Evolutionary conservation across 1,140 invertebrate genomes (phyloP).

Genomic region (Stegodyphus mimosarum): DNA sequence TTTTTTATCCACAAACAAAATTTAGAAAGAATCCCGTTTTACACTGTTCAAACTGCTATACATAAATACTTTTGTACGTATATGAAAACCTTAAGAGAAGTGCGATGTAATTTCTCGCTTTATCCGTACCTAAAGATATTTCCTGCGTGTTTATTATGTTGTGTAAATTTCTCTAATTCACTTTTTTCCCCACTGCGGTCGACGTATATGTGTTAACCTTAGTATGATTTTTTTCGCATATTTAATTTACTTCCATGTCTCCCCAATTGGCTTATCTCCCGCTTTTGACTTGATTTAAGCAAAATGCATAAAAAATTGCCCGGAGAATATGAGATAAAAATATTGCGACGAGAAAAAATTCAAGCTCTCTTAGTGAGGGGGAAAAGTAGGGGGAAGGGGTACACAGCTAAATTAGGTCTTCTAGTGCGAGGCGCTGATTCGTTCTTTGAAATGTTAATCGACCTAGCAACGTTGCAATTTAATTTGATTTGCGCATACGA

Average conservation of each 20-base stretch:
- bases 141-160: too few relatives aligned
- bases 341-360: not conserved
- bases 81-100: too few relatives aligned
- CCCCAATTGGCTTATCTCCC: not conserved
- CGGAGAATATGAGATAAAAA: not conserved
- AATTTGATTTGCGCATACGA: conserved; percentile 29
- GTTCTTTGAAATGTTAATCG: conserved; percentile 48
- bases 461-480: not conserved
- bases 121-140: too few relatives aligned
- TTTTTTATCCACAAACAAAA: too few relatives aligned
- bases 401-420: conserved; percentile 26
- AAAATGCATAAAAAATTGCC: not conserved
- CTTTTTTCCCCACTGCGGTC: conserved; percentile 1
- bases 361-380: not conserved
- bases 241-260: too few relatives aligned
- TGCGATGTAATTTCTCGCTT: too few relatives aligned
- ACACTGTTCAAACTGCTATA: too few relatives aligned
- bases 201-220: too few relatives aligned
- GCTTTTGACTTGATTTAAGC: conserved; percentile 1
- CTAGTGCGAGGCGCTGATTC: not conserved
- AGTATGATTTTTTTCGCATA: too few relatives aligned
- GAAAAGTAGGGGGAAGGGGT: too few relatives aligned
- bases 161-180: conserved; percentile 9
- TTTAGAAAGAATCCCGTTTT: too few relatives aligned
- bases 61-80: too few relatives aligned